Base-by-base conservation (phyloP, 2,888 invertebrate species). In the Amiota mariae region DNA sequence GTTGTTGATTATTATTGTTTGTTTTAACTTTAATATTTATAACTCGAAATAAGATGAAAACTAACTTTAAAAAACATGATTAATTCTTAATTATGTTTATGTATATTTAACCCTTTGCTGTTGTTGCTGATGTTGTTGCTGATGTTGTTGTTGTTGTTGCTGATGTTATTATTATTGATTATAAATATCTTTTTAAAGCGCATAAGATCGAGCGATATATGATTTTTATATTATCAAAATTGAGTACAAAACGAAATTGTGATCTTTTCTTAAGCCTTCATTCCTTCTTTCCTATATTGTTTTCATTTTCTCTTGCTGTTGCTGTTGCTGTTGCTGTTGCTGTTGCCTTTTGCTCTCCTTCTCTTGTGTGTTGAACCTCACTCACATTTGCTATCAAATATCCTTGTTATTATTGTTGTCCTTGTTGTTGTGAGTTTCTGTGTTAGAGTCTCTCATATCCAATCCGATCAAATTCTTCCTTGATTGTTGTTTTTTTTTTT, bases 131-230 rank as follows among this genome's bases (percentile, higher is more conserved):
- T 56, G 56, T 18, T 67, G 1, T 46, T 66, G 64, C 49, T 70
- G 46, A 47, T 56, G 56, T 18, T 67, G 1, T 70, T 70, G 13
- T 57, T 57, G 2, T 57, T 57, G 2, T 57, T 56, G 13, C 54
- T 77, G 72, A 73, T 76, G 56, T 71, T 79, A 49, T 74, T 78
- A 71, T 75, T 76, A 75, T 75, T 76, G 78, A 80, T 73, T 76
- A 15, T 66, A 36, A 36, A 2, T 24, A 24, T 2, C 24, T 36
- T 36, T 6, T 36, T 6, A 36, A 36, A 36, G 36, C 36, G 36
- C 36, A 36, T 36, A 36, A 36, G 36, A 36, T 36, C 36, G 36
- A 36, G 36, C 36, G 36, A 36, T 36, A 36, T 36, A 36, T n/a
- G 6, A 36, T 36, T 36, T 36, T 2, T 4, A 2, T 36, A 36